Conservation (phyloP, 2,888 invertebrate species). For the Agrotis puta region DNA sequence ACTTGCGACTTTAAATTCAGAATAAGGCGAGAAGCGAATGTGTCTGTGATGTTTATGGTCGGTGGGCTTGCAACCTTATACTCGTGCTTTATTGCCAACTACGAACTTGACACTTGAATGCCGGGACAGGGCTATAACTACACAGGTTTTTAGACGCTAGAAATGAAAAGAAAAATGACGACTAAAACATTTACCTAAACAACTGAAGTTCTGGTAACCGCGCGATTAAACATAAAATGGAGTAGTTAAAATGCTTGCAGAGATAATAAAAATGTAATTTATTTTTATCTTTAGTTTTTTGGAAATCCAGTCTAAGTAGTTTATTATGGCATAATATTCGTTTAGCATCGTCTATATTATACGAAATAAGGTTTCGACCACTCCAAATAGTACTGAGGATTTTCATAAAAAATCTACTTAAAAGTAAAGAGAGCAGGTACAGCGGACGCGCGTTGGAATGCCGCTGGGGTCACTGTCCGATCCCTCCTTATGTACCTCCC, state of each 20-base stretch:
- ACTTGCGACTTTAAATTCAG: constrained; percentile 32
- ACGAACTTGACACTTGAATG: constrained; percentile 57
- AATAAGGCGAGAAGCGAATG: constrained; percentile 30
- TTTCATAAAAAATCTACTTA: constrained; percentile 70
- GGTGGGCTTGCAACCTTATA: constrained; percentile 48
- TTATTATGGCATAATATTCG: background rate
- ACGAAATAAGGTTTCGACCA: constrained; percentile 19
- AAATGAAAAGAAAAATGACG: constrained; percentile 2
- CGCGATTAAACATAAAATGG: background rate
- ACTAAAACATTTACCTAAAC: constrained; percentile 7
- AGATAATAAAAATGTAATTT: constrained; percentile 3
- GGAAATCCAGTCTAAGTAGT: background rate
- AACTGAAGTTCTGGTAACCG: constrained; percentile 10
- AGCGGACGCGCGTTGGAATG: constrained; percentile 85
- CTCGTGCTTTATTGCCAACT: constrained; percentile 55
- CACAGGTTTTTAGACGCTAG: constrained; percentile 40
- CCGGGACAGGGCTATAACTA: constrained; percentile 29
- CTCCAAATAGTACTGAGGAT: constrained; percentile 36
- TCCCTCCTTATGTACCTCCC: constrained; percentile 76
- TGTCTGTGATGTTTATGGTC: constrained; percentile 50
- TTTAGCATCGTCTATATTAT: background rate
- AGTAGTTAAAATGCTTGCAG: constrained; percentile 3
- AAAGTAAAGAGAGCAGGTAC: constrained; percentile 88
- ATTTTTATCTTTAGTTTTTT: constrained; percentile 12
- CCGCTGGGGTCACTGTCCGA: constrained; percentile 86